Base-by-base conservation (phyloP, 2,888 invertebrate genomes). In the Pachymerium ferrugineum region DNA sequence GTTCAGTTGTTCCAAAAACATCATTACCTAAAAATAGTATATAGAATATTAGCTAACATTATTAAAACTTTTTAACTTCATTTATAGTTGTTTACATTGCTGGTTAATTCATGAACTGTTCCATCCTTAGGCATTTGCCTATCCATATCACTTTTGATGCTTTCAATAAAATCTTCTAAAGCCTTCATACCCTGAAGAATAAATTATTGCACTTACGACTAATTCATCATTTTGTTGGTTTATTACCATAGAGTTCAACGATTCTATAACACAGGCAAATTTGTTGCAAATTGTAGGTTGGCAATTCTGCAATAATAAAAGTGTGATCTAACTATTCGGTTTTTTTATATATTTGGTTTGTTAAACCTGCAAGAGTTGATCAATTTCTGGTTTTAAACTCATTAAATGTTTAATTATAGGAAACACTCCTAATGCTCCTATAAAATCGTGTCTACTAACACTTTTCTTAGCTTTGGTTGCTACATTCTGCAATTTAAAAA, bases 81-180 rank as follows among this genome's bases (percentile, higher is more conserved):
- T 35, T 16, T 70, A 16, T 12, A 70, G 8, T 31, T 6, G 33
- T 68, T 47, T 14, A 96, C 94, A 80, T 97, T 96, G 76, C 93
- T 94, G 0, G 97, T 96, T 75, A 96, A 86, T 84, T 98, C 96
- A 81, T 97, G 97, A 33, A 98, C 98, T 0, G 98, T 99, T 75
- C 98, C 99, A 86, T 99, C 99, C 81, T 90, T 92, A 0, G 98
- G 96, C 80, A 97, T 88, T 79, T 90, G 90, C 75, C 84, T 83
- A 73, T 85, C 85, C 47, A 82, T 81, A 77, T 85, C 75, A 89
- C 88, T 77, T 90, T 90, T 70, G 86, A 97, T 88, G 75, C 91
- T 93, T 80, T 96, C 96, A 75, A 94, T 88, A 83, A 97, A 97
- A 80, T 95, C 95, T 81, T 97, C 96, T 78, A 97, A 83, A 8